phyloP scores from a whole-genome alignment of 2,113 vertebrate species.

The Strix aluco region DNA sequence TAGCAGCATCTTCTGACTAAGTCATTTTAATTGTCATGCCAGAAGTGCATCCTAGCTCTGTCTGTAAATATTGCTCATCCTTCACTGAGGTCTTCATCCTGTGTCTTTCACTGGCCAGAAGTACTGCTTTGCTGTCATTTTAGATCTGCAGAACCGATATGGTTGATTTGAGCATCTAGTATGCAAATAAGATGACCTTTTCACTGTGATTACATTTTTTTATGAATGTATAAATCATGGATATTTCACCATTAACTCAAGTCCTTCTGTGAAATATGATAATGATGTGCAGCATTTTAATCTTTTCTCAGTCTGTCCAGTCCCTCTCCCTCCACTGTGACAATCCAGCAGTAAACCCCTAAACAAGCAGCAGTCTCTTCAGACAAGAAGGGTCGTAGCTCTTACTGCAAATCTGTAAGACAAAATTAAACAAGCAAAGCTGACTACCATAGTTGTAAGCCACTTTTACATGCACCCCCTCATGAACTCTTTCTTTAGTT shows the following conservation, averaged over 20 bases:
- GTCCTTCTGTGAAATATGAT: background rate
- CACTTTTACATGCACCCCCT: background rate
- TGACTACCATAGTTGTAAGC: accelerated
- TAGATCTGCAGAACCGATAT: background rate
- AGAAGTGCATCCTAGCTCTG: background rate
- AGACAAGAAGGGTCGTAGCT: accelerated
- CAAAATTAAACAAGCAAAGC: background rate
- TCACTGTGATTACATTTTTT: constrained; percentile 11
- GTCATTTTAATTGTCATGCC: background rate
- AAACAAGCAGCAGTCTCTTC: background rate
- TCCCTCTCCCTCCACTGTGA: background rate
- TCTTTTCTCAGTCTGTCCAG: background rate
- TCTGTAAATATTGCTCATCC: background rate
- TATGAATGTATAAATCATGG: constrained; percentile 52
- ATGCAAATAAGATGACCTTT: constrained; percentile 57
- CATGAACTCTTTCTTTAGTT: background rate
- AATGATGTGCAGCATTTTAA: background rate
- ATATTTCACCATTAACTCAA: background rate
- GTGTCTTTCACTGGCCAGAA: background rate
- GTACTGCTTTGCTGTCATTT: background rate
- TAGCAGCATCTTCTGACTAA: background rate
- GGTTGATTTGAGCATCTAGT: background rate
- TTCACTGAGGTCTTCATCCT: background rate
- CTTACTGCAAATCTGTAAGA: background rate
- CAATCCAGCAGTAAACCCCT: background rate